Evolutionary conservation across 2,797 vertebrate species (phyloP).

Genomic region (Cygnus olor): DNA sequence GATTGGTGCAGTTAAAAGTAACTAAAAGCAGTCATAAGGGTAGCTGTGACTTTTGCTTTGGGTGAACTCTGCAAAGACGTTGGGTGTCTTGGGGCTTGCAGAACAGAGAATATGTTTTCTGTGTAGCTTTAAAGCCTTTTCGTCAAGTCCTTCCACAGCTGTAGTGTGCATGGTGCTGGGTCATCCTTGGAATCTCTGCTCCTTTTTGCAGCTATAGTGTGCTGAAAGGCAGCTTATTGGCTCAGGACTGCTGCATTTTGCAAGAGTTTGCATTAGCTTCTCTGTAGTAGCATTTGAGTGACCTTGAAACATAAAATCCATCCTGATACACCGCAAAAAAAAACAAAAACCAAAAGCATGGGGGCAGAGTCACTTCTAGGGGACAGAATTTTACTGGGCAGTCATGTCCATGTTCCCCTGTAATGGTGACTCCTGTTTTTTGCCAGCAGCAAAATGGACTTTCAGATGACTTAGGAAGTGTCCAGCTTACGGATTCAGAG

Average conservation of each 20-base stretch:
- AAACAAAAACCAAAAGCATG: too few relatives aligned
- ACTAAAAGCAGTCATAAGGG: neutral
- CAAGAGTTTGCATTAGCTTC: neutral
- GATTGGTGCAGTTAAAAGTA: neutral
- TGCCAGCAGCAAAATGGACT: neutral
- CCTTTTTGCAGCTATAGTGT: rapidly evolving
- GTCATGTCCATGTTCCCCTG: neutral
- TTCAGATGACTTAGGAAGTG: rapidly evolving
- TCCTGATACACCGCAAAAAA: neutral
- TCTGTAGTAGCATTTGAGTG: neutral
- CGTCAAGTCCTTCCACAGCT: neutral
- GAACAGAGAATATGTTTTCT: neutral
- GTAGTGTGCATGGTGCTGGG: rapidly evolving
- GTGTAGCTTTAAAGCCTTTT: neutral
- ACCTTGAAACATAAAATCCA: neutral
- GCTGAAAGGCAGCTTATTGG: neutral
- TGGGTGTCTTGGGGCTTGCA: neutral
- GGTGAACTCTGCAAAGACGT: neutral
- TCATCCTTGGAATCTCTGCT: neutral
- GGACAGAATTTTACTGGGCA: neutral
- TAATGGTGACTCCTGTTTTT: neutral
- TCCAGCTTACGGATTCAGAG: neutral
- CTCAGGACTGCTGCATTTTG: neutral
- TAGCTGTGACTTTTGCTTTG: neutral
- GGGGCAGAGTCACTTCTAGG: rapidly evolving